Base-by-base conservation (phyloP, 37 sponge, comb jelly and placozoan species). In the Geodia barretti region DNA sequence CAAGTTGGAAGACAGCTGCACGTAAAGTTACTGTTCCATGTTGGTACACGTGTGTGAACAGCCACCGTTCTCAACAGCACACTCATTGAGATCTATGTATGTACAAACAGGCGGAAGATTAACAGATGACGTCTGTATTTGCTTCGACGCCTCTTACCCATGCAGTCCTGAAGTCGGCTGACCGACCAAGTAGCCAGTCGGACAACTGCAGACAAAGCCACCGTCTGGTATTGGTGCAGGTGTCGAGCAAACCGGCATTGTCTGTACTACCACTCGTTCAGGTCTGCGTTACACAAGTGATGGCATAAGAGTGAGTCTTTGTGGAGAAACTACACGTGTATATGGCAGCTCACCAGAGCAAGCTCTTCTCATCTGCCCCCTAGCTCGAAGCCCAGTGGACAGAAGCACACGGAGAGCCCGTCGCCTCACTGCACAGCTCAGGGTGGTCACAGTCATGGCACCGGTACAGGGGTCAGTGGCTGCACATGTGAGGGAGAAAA, bases 221-320 rank as follows among this genome's bases (percentile, higher is more conserved):
- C 81, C 81, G 36, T n/a, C n/a, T 20, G 28, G 2, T 76, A 28
- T 87, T 74, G 29, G 76, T 66, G 59, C 87, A 87, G 20, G 54
- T 41, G 20, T 75, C 42, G 39, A 72, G 20, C 66, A 81, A 87
- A 2, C 87, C 87, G 20, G 81, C 87, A 87, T 87, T 87, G 39
- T 76, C 74, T 41, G 60, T 69, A 39, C n/a, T 24, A 85, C 85
- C 85, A 85, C 54, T 85, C 85, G 71, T 85, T 62, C 9, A 85
- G 62, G 62, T 85, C 85, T 85, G n/a, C n/a, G n/a, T n/a, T n/a
- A n/a, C n/a, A n/a, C n/a, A n/a, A n/a, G n/a, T n/a, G n/a, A n/a
- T n/a, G n/a, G n/a, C n/a, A n/a, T n/a, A n/a, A n/a, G n/a, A n/a
- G n/a, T n/a, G n/a, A n/a, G n/a, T n/a, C n/a, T n/a, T n/a, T n/a